A percentile compares a stretch with the other conserved stretches of the same genome.
These are phyloP conservation scores for Gymnocheta viridis DNA, from an alignment of 2,888 invertebrate genomes.

Conservation along the genomic window DNA sequence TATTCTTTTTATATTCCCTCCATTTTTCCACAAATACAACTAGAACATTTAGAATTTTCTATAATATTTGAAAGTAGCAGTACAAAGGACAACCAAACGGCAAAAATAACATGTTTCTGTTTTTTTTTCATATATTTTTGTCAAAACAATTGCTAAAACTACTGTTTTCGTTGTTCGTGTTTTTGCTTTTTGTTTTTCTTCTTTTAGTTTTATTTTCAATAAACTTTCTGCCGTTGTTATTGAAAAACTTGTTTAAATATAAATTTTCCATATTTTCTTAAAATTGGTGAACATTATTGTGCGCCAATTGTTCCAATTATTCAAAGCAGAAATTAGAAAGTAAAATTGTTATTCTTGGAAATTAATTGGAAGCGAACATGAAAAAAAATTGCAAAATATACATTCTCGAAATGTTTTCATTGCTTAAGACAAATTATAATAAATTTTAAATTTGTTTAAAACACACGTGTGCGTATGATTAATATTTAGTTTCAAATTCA, in stretches of 20 bases:
- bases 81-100: background rate
- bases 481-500: background rate
- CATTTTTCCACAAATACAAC: background rate
- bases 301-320: constrained; percentile 11
- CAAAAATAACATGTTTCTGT: background rate
- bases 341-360: background rate
- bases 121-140: constrained; percentile 35
- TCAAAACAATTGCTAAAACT: constrained; percentile 55
- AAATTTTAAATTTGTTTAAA: background rate
- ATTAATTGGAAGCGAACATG: background rate
- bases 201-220: background rate
- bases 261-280: constrained; percentile 42
- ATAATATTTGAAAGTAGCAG: background rate
- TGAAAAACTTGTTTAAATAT: constrained; percentile 21
- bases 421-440: background rate
- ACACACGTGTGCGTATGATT: background rate
- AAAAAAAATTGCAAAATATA: too few relatives aligned
- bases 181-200: background rate
- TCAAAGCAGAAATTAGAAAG: constrained; percentile 4
- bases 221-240: constrained; percentile 4
- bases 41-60: background rate
- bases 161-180: constrained; percentile 19
- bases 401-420: background rate
- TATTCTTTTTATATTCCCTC: background rate
- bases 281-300: constrained; percentile 20